A percentile compares a stretch with the other conserved stretches of the same genome.
Evolutionary conservation across 2,888 invertebrate species (phyloP).

Genomic region (Noctua pronuba): DNA sequence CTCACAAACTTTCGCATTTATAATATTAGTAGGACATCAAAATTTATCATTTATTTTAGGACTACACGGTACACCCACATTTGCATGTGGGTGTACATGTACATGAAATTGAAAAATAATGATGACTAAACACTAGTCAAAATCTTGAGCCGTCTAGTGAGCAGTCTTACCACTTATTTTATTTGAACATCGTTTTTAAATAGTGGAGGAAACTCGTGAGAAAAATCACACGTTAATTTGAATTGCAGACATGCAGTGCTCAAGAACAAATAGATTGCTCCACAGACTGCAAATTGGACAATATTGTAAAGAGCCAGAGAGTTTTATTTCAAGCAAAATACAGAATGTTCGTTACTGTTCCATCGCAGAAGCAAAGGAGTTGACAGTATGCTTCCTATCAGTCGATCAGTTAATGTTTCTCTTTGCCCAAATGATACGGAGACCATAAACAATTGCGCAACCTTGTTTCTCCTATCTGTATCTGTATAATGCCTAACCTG

Average conservation of each 20-base stretch:
- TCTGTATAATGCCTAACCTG: too few species aligned
- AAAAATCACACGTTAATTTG: constrained; percentile 59
- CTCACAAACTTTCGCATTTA: too few species aligned
- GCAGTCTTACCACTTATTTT: constrained; percentile 18
- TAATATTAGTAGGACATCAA: too few species aligned
- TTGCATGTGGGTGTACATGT: too few species aligned
- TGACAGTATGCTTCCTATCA: neutral
- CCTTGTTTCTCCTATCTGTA: too few species aligned
- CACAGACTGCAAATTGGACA: constrained; percentile 35
- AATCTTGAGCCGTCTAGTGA: constrained; percentile 8
- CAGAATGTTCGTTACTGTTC: neutral
- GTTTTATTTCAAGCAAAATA: constrained; percentile 2
- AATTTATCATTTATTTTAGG: too few species aligned
- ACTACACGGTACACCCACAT: too few species aligned
- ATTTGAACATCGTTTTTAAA: constrained; percentile 18
- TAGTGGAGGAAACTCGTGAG: constrained; percentile 47
- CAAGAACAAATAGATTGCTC: constrained; percentile 58
- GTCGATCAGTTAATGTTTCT: neutral
- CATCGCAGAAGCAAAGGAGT: neutral
- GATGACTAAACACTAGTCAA: neutral
- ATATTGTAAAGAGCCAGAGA: constrained; percentile 10
- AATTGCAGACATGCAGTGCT: constrained; percentile 39
- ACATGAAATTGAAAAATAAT: neutral
- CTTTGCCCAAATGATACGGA: neutral
- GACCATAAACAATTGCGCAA: neutral